Percentiles rank a stretch among this genome's conserved stretches.
Evolutionary conservation across 2,888 invertebrate species (phyloP).

Genomic region (Caenorhabditis uteleia): DNA sequence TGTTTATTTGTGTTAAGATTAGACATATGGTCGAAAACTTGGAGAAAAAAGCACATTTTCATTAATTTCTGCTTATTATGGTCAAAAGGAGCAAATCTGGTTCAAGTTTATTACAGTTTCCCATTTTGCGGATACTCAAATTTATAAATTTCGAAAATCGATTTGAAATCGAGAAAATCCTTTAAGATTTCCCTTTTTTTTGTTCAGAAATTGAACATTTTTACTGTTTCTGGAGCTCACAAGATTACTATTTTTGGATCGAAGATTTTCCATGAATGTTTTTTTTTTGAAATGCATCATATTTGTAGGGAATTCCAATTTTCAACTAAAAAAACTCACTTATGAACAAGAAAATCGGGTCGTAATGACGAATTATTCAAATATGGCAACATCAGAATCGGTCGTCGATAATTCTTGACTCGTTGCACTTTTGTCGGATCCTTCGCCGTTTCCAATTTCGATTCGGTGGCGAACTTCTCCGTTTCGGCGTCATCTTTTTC

Average conservation of each 20-base stretch:
- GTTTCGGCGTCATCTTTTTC: constrained; percentile 29
- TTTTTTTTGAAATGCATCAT: neutral
- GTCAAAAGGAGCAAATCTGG: too few relatives aligned
- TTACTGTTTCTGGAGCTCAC: neutral
- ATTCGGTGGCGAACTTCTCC: constrained; percentile 8
- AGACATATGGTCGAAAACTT: neutral
- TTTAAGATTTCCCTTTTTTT: too few relatives aligned
- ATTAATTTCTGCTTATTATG: too few relatives aligned
- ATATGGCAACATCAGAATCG: constrained; percentile 55
- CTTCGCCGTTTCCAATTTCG: constrained; percentile 15
- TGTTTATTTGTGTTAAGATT: neutral
- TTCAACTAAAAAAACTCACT: constrained; percentile 31
- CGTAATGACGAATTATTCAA: constrained; percentile 43
- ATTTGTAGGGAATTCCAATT: neutral
- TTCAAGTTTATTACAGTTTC: too few relatives aligned
- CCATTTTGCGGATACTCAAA: too few relatives aligned
- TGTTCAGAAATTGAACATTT: neutral
- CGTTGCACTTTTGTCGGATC: constrained; percentile 37
- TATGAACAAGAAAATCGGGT: constrained; percentile 57
- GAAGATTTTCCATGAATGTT: neutral
- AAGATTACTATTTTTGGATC: neutral
- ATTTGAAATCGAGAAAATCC: too few relatives aligned
- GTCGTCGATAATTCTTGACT: constrained; percentile 34
- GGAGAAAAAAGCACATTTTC: too few relatives aligned
- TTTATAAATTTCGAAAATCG: too few relatives aligned